phyloP scores from a whole-genome alignment of 1,140 invertebrate species.

The Venustaconcha ellipsiformis region DNA sequence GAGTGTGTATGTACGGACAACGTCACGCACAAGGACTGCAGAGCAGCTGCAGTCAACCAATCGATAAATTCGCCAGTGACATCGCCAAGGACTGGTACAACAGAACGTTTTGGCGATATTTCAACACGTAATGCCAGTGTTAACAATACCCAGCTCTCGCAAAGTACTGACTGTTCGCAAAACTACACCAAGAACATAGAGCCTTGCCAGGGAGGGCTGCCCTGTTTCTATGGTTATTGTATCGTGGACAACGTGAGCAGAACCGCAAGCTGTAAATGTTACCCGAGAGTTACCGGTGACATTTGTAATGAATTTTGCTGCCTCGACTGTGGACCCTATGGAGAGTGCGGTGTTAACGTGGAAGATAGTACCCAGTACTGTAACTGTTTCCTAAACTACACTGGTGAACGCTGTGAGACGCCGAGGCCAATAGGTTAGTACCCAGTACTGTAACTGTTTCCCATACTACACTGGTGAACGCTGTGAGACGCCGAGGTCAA shows the following conservation, averaged over 20 bases:
- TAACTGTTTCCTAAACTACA: constrained; percentile 23
- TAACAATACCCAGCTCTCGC: too few species aligned
- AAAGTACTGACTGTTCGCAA: too few species aligned
- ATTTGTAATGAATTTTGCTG: constrained; percentile 8
- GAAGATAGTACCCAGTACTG: constrained; percentile 1
- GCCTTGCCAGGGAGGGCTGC: not conserved
- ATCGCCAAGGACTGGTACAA: too few species aligned
- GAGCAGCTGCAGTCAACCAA: too few species aligned
- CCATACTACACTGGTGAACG: constrained; percentile 11
- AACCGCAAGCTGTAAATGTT: constrained; percentile 2
- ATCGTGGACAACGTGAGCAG: not conserved
- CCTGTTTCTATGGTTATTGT: constrained; percentile 9
- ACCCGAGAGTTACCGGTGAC: not conserved
- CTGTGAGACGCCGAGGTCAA: constrained; percentile 13
- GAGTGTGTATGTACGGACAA: too few species aligned
- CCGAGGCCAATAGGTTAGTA: constrained; percentile 5
- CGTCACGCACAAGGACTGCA: too few species aligned
- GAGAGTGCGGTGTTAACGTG: constrained; percentile 2
- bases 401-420: constrained; percentile 9
- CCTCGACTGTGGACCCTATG: constrained; percentile 3
- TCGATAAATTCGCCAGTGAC: too few species aligned
- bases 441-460: constrained; percentile 18
- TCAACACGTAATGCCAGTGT: too few species aligned
- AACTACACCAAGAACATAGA: too few species aligned
- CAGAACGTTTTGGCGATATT: too few species aligned